Evolutionary conservation across 2,113 vertebrate genomes (phyloP), one percentile per base, ranked within the genome.

Genomic region (Tragulus kanchil): DNA sequence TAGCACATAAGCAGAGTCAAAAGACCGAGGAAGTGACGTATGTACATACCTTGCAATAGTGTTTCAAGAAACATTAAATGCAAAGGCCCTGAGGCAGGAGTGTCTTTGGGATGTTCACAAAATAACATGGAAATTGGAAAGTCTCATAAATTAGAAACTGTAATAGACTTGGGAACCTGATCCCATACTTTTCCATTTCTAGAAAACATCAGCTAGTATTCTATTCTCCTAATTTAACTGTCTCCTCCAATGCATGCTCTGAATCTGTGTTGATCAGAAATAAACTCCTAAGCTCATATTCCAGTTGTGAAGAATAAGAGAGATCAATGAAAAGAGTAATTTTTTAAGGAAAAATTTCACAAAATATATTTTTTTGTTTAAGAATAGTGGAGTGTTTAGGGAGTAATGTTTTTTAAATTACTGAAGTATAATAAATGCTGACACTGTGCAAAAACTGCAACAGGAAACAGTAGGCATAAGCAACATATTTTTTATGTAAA

Each of bases 391-490:
- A 90, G 94, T 62, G 54, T 98, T 98, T 96, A 95, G 95, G 79
- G 87, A 98, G 85, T 96, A 97, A 97, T 96, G 67, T 5, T 94
- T 36, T 98, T 85, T 97, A 98, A 98, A 97, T 97, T 98, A 98
- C 78, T 98, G 94, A 94, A 98, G 64, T 89, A 87, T 97, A 97
- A 96, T 95, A 94, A 98, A 97, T 95, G 85, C 56, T 98, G 96
- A 98, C 83, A 71, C 12, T 95, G 83, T 45, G 96, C 89, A 98
- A 95, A 98, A 98, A 93, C 17, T 28, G 54, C 52, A 97, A 97
- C 28, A 98, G 45, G 97, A 94, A 97, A 93, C 54, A 97, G 89
- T 93, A 50, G 96, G 23, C 94, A 97, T 54, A 90, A 97, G 85
- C 45, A 94, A 93, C 16, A 83, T 2, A 73, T 94, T 97, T 95